phyloP scores from a whole-genome alignment of 2,888 invertebrate genomes.

The Parapristionchus giblindavisi region DNA sequence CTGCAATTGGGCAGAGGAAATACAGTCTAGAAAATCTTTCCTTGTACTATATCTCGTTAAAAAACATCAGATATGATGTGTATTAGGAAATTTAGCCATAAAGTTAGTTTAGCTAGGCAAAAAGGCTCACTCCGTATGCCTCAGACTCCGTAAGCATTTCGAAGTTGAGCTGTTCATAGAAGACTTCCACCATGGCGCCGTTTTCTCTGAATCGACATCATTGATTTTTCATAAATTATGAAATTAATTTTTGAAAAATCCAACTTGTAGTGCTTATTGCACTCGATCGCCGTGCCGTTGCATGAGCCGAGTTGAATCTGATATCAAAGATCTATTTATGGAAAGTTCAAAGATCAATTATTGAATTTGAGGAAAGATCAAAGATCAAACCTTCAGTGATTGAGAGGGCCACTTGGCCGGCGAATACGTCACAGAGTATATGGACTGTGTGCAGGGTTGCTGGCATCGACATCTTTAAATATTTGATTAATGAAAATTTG shows the following conservation, averaged over 20 bases:
- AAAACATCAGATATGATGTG: no score
- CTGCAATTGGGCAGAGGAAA: conserved; percentile 2
- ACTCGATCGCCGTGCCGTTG: conserved; percentile 62
- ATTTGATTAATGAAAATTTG: neutral
- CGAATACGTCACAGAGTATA: conserved; percentile 62
- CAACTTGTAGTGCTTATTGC: conserved; percentile 67
- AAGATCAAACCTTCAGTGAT: conserved; percentile 48
- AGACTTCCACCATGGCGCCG: conserved; percentile 69
- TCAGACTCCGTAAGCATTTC: conserved; percentile 68
- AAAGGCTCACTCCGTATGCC: conserved; percentile 62
- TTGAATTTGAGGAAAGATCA: neutral
- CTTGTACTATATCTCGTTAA: neutral
- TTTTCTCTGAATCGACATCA: conserved; percentile 58
- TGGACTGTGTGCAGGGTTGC: conserved; percentile 66
- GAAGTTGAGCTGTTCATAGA: conserved; percentile 68
- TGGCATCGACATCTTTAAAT: conserved; percentile 57
- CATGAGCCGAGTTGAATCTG: conserved; percentile 66
- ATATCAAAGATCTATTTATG: neutral
- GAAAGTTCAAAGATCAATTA: neutral
- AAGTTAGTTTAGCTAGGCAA: neutral
- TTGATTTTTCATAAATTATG: neutral
- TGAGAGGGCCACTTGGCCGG: conserved; percentile 67
- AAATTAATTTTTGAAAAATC: conserved; percentile 3
- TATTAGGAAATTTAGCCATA: no score
- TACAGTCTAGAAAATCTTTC: neutral